Base-by-base conservation (phyloP, 2,888 invertebrate species). In the Osmoderma eremita region DNA sequence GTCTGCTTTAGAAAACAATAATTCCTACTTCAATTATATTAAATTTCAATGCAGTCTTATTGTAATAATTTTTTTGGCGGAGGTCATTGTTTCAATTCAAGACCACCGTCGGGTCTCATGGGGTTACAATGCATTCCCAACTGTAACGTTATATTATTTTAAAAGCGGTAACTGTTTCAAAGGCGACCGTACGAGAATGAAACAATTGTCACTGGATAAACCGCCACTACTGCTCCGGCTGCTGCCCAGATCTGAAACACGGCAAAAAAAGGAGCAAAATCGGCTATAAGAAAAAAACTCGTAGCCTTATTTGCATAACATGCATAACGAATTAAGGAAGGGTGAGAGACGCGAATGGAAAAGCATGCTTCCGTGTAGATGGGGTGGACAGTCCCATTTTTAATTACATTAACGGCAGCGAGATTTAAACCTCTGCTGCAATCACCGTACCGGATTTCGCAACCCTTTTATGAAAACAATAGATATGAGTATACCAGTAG, bases 261-360 rank as follows among this genome's bases (percentile, higher is more conserved):
- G 30, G 68, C 68, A 71, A 69, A 72, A 75, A 75, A 58, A 61
- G 71, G 73, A 75, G 72, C 39, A 65, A 74, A 76, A 77, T 76
- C 77, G 75, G 76, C 76, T 76, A 72, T 61, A 61, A 61, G 58
- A 61, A 61, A 61, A 61, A 61, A 61, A 61, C 58, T 45, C n/a
- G n/a, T 61, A 30, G 30, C 58, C 58, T 61, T 45, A 77, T 77
- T 77, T 77, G 77, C 77, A 77, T 77, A 77, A 76, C 76, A 75
- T 76, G 76, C 76, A 77, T 77, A 77, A 71, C 76, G 76, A 77
- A 77, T 77, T 73, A 74, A 72, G 73, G 68, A 67, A 73, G 73
- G 74, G 73, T 69, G 70, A 62, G 54, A 58, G 61, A 61, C 45
- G 42, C 36, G 58, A 61, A 30, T 61, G 36, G 67, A 62, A 67